Conservation (phyloP, 2,797 vertebrate species). For the Salmo trutta region DNA sequence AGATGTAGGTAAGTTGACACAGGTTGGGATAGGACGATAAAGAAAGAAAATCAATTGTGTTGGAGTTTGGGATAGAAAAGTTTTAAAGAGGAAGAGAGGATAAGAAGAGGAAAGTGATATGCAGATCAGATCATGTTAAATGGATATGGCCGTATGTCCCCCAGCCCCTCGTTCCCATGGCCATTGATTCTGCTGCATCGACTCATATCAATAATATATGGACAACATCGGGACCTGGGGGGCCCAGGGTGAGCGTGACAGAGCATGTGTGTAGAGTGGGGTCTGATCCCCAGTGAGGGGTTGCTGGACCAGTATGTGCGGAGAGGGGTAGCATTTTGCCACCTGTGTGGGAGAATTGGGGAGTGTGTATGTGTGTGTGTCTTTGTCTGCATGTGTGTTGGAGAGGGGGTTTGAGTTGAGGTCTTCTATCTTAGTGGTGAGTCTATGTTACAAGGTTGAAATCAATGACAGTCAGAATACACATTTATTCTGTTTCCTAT, state of each 20-base stretch:
- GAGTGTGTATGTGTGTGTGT: neutral
- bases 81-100: neutral
- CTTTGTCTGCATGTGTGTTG: neutral
- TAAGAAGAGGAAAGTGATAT: neutral
- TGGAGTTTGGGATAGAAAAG: neutral
- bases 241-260: neutral
- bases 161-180: neutral
- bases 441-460: neutral
- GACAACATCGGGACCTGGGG: conserved; percentile 1
- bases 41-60: no score
- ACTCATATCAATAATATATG: conserved; percentile 12
- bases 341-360: neutral
- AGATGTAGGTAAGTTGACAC: no score
- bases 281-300: neutral
- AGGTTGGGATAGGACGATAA: neutral
- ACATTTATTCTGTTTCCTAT: no score
- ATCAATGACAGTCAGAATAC: neutral
- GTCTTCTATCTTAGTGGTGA: neutral
- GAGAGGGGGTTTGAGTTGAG: neutral
- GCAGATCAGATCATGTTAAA: neutral
- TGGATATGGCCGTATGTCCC: neutral
- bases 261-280: neutral
- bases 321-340: neutral
- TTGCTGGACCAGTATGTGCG: neutral
- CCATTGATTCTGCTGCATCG: conserved; percentile 3